Evolutionary conservation across 2,797 vertebrate species (phyloP), one percentile per base, ranked within the genome.

Genomic region (Darevskia nairensis): DNA sequence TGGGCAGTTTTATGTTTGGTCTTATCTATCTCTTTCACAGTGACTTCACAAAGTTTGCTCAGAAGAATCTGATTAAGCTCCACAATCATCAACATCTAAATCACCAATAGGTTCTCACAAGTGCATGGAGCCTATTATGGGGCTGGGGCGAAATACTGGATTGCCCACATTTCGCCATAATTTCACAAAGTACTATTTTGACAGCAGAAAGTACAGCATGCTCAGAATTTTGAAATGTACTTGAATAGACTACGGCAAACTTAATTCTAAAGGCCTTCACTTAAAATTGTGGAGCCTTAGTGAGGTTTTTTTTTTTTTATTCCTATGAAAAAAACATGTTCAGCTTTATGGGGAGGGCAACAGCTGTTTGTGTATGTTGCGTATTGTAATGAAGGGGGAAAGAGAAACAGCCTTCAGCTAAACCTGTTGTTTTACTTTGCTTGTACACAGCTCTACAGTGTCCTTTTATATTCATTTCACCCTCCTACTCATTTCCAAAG

Each of bases 1-100:
- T 23, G 27, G 50, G 69, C 86, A 89, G 89, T 75, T 64, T 80
- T 64, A 59, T 78, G 69, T 86, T 90, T 91, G 2, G 15, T 90
- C 74, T 78, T 17, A 25, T 72, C 66, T 23, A 3, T 41, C 32
- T 9, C 64, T 59, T 88, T 71, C 77, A 0, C 0, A 84, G 61
- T 82, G 61, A 85, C 89, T 32, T 66, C 78, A 88, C 80, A 82
- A 79, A 25, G 55, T 77, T 23, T 0, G 0, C 72, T 88, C 72
- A 39, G n/a, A 77, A 39, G 35, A 77, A 85, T 1, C 0, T 0
- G 0, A 25, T 0, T 50, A 17, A 91, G 75, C 23, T 81, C 77
- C 11, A 74, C 50, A n/a, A 72, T 29, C 17, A 74, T 61, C 55
- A 64, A 15, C 46, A 6, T 90, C 69, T 75, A 32, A 87, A 72